Evolutionary conservation across 1,140 invertebrate genomes (phyloP), one percentile per base, ranked within the genome.

Genomic region (Dendroctonus ponderosae): DNA sequence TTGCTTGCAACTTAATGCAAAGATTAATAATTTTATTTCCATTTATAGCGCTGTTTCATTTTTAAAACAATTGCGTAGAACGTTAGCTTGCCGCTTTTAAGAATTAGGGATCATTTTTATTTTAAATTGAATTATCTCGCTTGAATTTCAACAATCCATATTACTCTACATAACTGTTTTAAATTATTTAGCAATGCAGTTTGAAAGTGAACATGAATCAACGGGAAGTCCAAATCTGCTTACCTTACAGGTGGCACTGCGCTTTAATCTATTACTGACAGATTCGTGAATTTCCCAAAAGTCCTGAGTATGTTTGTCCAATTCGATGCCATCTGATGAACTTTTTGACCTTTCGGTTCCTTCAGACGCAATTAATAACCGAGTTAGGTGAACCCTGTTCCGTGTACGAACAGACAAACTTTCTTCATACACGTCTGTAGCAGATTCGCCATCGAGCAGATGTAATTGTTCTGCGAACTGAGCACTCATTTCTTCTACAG

Each of bases 271-370:
- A 60, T 75, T 72, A 6, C 66, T 52, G 6, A 67, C 68, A n/a
- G 67, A 65, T 15, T 72, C 72, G 62, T 72, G 68, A n/a, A 72
- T 75, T 50, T 74, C 71, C 73, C 75, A 76, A 43, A 75, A 37
- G 26, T 75, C 74, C 54, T 71, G 73, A 6, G 62, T 60, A 14
- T 52, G 57, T 39, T 76, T 74, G 42, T 77, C 74, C 50, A 75
- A 49, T 46, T 74, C 72, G 7, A 74, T 70, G n/a, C 66, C 62
- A 41, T 74, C 70, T 8, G 69, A 67, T 12, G 70, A 71, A 44
- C 71, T 73, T 60, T 74, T 74, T 6, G 70, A 68, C 8, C 72
- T 38, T 48, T 75, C 71, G 11, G 68, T 57, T 4, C 59, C 59
- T 4, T 76, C 75, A 0, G 71, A 70, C 0, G 72, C 70, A 2